Conservation (phyloP, 2,113 vertebrate species). For the Entelurus aequoreus region DNA sequence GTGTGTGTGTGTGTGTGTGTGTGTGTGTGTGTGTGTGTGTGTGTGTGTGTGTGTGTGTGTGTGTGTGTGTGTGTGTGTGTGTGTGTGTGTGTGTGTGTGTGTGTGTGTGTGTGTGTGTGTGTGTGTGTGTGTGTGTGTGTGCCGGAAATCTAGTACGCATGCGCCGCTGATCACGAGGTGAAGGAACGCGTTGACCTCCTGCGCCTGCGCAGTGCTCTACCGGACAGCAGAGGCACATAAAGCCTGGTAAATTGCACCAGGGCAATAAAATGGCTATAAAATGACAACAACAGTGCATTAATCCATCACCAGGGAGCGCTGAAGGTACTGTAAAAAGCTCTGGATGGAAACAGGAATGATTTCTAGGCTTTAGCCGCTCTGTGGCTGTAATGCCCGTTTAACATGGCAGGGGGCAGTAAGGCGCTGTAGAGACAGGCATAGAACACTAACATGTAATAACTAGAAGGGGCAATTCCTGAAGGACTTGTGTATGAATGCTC, state of each 20-base stretch:
- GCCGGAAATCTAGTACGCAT: slow-evolving; percentile 26
- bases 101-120: background rate
- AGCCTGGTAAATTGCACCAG: slow-evolving; percentile 70
- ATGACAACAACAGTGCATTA: slow-evolving; percentile 73
- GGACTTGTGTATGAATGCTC: background rate
- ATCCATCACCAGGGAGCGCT: slow-evolving; percentile 74
- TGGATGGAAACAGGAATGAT: slow-evolving; percentile 61
- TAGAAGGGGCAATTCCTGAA: slow-evolving; percentile 2
- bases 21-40: background rate
- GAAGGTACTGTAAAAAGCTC: slow-evolving; percentile 68
- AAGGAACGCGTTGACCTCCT: slow-evolving; percentile 30
- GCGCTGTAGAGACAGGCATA: slow-evolving; percentile 34
- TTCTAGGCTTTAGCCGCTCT: slow-evolving; percentile 64
- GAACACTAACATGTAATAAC: slow-evolving; percentile 25
- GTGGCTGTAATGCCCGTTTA: slow-evolving; percentile 41
- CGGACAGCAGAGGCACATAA: slow-evolving; percentile 65
- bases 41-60: slow-evolving; percentile 1
- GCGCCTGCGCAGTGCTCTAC: slow-evolving; percentile 55
- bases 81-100: background rate
- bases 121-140: background rate
- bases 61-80: slow-evolving; percentile 1
- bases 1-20: slow-evolving; percentile 12
- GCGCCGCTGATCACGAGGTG: slow-evolving; percentile 42
- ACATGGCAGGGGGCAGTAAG: slow-evolving; percentile 62
- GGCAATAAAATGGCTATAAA: slow-evolving; percentile 72